Percentiles rank a stretch among this genome's conserved stretches.
These are phyloP conservation scores for Centruroides vittatus DNA, from an alignment of 1,140 invertebrate species.

Conservation along the genomic window DNA sequence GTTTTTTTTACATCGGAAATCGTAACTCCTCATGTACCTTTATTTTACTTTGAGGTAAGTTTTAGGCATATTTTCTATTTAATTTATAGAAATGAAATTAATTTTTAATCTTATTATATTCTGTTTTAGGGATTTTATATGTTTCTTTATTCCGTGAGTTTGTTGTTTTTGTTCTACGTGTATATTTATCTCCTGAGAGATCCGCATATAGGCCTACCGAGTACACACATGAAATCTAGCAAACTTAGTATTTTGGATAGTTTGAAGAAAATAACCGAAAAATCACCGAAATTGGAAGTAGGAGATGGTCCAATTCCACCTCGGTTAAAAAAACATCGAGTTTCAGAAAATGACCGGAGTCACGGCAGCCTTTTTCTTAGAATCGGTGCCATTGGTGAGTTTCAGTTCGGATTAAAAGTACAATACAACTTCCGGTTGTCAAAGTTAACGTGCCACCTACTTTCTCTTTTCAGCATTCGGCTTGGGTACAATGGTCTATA, in stretches of 20 bases:
- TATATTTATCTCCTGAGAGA: conserved; percentile 92
- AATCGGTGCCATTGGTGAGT: conserved; percentile 83
- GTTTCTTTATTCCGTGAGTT: conserved; percentile 87
- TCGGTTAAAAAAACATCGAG: conserved; percentile 56
- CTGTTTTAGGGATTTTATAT: conserved; percentile 76
- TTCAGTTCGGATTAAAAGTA: no score
- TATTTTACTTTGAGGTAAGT: conserved; percentile 66
- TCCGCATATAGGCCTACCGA: conserved; percentile 37
- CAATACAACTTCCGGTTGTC: background rate
- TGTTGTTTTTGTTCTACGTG: conserved; percentile 88
- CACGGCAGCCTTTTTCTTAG: conserved; percentile 93
- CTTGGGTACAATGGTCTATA: conserved; percentile 93
- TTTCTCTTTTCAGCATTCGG: conserved; percentile 64
- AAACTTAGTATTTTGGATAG: conserved; percentile 4
- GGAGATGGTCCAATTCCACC: background rate
- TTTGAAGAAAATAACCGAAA: conserved; percentile 5
- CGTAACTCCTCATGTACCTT: conserved; percentile 74
- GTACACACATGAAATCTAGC: conserved; percentile 12
- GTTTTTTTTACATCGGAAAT: conserved; percentile 85
- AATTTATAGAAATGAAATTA: background rate
- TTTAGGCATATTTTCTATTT: background rate
- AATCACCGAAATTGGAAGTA: conserved; percentile 1
- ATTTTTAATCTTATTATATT: background rate
- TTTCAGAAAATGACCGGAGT: conserved; percentile 79
- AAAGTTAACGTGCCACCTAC: background rate